Conservation (phyloP, 2,888 invertebrate genomes). For the Drosophila putrida region DNA sequence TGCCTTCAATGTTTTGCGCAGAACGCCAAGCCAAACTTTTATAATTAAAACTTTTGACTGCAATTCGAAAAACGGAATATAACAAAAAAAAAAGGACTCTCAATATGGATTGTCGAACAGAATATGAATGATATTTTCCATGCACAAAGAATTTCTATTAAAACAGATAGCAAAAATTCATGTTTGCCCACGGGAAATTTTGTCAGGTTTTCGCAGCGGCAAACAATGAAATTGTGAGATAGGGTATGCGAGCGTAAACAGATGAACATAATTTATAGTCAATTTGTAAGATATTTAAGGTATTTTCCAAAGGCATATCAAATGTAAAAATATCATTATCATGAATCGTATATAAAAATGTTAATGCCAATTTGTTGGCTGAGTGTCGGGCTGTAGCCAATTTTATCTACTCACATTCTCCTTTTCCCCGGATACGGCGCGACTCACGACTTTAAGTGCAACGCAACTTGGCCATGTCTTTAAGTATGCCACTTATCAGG, state of each 20-base stretch:
- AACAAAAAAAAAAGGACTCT: conserved; percentile 23
- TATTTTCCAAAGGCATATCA: conserved; percentile 9
- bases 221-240: conserved; percentile 2
- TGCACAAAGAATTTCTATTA: neutral
- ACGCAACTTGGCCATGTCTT: conserved; percentile 12
- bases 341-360: conserved; percentile 2
- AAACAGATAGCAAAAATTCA: conserved; percentile 1
- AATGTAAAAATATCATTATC: conserved; percentile 9
- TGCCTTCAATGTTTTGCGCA: conserved; percentile 44
- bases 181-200: conserved; percentile 12
- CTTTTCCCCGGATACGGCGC: neutral
- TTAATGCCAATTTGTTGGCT: conserved; percentile 23
- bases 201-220: neutral
- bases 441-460: conserved; percentile 32
- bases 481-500: conserved; percentile 67
- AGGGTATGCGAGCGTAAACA: neutral
- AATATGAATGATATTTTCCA: conserved; percentile 36
- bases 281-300: conserved; percentile 8
- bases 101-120: conserved; percentile 49
- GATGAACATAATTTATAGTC: neutral
- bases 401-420: conserved; percentile 16
- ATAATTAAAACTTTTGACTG: conserved; percentile 73
- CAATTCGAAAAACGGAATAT: conserved; percentile 34
- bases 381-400: neutral
- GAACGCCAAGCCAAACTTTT: conserved; percentile 57